These are phyloP conservation scores for Apamea crenata DNA, from an alignment of 2,888 invertebrate species.

Conservation along the genomic window DNA sequence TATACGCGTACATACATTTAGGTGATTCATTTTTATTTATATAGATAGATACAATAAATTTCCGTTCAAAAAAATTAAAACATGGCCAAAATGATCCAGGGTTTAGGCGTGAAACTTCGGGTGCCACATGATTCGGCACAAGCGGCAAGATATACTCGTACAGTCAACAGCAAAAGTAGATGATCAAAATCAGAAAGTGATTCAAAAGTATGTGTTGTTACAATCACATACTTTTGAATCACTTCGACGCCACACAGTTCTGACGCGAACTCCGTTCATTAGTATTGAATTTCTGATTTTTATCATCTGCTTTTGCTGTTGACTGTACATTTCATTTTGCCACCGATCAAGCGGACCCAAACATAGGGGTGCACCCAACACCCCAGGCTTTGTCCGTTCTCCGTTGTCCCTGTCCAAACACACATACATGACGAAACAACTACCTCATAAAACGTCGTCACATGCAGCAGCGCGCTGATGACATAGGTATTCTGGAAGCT, in stretches of 20 bases:
- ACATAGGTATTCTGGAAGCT: conserved; percentile 1
- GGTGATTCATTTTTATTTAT: too few species aligned
- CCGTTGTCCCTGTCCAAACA: not conserved
- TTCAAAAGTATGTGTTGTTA: too few species aligned
- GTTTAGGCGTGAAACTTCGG: not conserved
- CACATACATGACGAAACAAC: not conserved
- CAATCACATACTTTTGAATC: too few species aligned
- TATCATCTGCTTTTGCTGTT: too few species aligned
- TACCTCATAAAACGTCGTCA: not conserved
- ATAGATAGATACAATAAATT: not conserved
- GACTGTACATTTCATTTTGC: not conserved
- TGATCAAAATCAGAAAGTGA: too few species aligned
- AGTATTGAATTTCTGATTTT: too few species aligned
- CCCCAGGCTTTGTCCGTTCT: not conserved
- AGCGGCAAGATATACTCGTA: not conserved
- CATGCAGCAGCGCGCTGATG: conserved; percentile 17
- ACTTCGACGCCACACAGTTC: too few species aligned
- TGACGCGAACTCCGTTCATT: too few species aligned
- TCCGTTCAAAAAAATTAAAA: not conserved
- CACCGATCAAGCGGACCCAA: too few species aligned
- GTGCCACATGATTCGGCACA: not conserved
- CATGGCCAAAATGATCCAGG: too few species aligned
- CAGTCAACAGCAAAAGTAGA: too few species aligned
- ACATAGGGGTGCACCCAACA: not conserved
- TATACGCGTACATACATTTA: too few species aligned